Evolutionary conservation across 2,888 invertebrate genomes (phyloP).

Genomic region (Dimorphilus gyrociliatus): DNA sequence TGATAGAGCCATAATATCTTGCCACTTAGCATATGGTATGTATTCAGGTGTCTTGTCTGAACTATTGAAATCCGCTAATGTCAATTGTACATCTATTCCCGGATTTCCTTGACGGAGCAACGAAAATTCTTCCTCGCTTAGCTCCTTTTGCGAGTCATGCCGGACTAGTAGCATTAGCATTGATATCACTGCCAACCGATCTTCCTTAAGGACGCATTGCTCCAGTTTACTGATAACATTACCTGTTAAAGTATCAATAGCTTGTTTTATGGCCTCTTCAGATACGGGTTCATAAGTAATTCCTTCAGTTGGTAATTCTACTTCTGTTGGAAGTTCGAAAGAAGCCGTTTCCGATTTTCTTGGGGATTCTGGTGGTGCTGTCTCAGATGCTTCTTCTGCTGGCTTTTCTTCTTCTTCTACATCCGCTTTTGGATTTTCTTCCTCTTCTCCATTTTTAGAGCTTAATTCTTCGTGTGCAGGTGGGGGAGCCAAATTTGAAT

Average conservation of each 20-base stretch:
- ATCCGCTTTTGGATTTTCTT: too few species aligned
- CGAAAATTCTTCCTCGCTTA: slow-evolving; percentile 31
- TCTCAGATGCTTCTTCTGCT: too few species aligned
- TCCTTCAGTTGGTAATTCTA: slow-evolving; percentile 23
- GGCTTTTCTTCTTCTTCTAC: too few species aligned
- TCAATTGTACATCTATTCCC: slow-evolving; percentile 31
- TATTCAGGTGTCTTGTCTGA: slow-evolving; percentile 22
- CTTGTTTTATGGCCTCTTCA: slow-evolving; percentile 21
- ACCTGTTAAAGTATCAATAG: slow-evolving; percentile 26
- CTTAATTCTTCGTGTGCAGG: too few species aligned
- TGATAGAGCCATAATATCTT: slow-evolving; percentile 32
- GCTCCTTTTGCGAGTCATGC: slow-evolving; percentile 20
- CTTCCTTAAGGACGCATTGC: slow-evolving; percentile 27
- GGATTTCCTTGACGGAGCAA: slow-evolving; percentile 34
- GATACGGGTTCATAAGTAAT: slow-evolving; percentile 25
- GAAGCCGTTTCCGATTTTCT: slow-evolving; percentile 9
- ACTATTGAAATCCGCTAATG: slow-evolving; percentile 30
- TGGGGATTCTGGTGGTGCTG: slow-evolving; percentile 1
- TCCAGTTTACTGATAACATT: slow-evolving; percentile 21
- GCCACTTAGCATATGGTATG: slow-evolving; percentile 32
- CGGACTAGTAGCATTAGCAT: slow-evolving; percentile 29
- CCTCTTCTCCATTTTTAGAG: too few species aligned
- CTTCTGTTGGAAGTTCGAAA: slow-evolving; percentile 22
- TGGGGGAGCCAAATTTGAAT: too few species aligned
- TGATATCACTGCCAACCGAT: slow-evolving; percentile 26